Evolutionary conservation across 2,797 vertebrate species (phyloP), one percentile per base, ranked within the genome.

Genomic region (Aplochiton taeniatus): DNA sequence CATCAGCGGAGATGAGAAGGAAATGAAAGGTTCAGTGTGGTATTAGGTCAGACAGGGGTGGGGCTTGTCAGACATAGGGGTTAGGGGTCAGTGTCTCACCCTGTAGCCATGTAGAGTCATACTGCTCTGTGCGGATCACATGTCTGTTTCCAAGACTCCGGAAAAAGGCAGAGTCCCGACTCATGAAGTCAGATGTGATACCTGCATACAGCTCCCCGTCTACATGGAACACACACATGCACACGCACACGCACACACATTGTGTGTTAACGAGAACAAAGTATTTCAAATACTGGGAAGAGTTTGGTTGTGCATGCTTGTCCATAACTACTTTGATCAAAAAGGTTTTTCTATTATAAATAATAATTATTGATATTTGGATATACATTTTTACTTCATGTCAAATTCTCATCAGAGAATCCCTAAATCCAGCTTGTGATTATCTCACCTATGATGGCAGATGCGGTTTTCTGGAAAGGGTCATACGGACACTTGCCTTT

Each of bases 401-500:
- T 48, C n/a, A n/a, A n/a, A n/a, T n/a, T n/a, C n/a, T n/a, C n/a
- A n/a, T n/a, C n/a, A n/a, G n/a, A n/a, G n/a, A n/a, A n/a, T 48
- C 9, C 3, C 13, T 3, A 9, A 48, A 14, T 2, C 46, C 2
- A 3, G 46, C 50, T n/a, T 41, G 4, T 11, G 4, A 11, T 43
- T 18, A 17, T 52, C 79, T 76, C 69, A 93, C 93, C 93, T n/a
- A 93, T 83, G 0, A 94, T 79, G 49, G 90, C 82, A 0, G 91
- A 90, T 19, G 90, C 91, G 0, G 91, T 91, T 76, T 87, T 91
- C 81, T 93, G 92, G 31, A 88, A 81, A 0, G 92, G 93, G 72
- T 94, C 90, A 0, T 92, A 94, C 0, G 93, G 91, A 85, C 92
- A 93, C 78, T 94, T 94, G n/a, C 93, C 92, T 70, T 92, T 93